Conservation (phyloP, 1,140 invertebrate species). For the Pachypsylla venusta region DNA sequence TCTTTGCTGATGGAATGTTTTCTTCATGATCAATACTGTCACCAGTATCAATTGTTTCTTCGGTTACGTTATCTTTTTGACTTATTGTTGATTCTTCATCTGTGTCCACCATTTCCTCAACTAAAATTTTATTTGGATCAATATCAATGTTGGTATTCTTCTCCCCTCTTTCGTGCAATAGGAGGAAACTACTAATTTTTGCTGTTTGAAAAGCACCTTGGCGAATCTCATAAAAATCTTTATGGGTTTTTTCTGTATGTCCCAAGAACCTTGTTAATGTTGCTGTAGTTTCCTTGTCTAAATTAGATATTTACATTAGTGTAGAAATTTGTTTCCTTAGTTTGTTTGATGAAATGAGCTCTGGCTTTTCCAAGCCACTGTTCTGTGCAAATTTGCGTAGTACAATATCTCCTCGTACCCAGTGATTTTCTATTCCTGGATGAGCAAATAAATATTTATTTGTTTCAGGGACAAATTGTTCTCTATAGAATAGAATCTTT, state of each 20-base stretch:
- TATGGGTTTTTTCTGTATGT: constrained; percentile 6
- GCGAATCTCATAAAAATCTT: constrained; percentile 5
- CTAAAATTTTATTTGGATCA: too few species aligned
- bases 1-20: too few species aligned
- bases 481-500: neutral
- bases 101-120: too few species aligned
- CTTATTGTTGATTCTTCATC: too few species aligned
- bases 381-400: neutral
- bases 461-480: neutral
- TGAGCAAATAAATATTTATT: neutral
- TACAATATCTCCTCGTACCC: neutral
- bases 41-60: too few species aligned
- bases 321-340: neutral
- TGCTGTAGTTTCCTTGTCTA: neutral
- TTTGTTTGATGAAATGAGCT: neutral
- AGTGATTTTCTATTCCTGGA: neutral
- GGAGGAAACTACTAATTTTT: too few species aligned
- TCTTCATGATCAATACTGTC: too few species aligned
- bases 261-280: neutral
- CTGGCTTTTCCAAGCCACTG: neutral
- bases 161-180: too few species aligned
- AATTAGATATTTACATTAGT: neutral
- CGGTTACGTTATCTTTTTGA: too few species aligned
- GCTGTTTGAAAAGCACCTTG: too few species aligned
- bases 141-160: too few species aligned